A percentile compares a stretch with the other conserved stretches of the same genome.
Conservation (phyloP, 2,113 vertebrate genomes). For the Cisticola juncidis region DNA sequence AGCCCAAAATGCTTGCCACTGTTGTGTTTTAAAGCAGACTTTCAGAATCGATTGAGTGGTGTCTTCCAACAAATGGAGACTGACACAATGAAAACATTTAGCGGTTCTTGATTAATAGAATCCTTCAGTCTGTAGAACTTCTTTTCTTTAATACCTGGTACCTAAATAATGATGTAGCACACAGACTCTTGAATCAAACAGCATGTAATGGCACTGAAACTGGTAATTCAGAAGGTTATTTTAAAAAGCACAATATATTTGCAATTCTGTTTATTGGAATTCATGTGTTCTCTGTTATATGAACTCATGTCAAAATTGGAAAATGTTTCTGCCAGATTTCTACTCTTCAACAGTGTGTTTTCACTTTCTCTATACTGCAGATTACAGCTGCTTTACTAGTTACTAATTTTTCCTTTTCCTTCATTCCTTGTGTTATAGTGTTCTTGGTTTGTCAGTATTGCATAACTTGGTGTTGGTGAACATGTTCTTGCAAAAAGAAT, state of each 20-base stretch:
- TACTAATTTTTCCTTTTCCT: slow-evolving; percentile 6
- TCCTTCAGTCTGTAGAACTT: not conserved
- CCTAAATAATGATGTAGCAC: not conserved
- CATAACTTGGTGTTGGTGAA: not conserved
- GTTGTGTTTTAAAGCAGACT: not conserved
- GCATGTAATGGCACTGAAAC: not conserved
- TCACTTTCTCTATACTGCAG: not conserved
- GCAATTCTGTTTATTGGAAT: not conserved
- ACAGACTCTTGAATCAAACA: not conserved
- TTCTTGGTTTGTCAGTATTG: not conserved
- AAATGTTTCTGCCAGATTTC: not conserved
- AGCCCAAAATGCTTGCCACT: not conserved
- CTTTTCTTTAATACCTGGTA: not conserved
- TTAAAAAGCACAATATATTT: not conserved
- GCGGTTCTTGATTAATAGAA: not conserved
- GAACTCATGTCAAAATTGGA: not conserved
- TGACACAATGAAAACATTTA: not conserved
- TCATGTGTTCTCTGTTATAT: not conserved
- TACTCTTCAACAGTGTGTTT: not conserved
- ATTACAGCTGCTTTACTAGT: not conserved
- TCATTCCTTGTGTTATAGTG: not conserved
- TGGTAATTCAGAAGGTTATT: not conserved
- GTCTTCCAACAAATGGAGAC: not conserved
- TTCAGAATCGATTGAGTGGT: not conserved
- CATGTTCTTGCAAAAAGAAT: not conserved